Percentiles rank a stretch among this genome's conserved stretches.
phyloP scores from a whole-genome alignment of 2,113 vertebrate species.

The Centrocercus urophasianus region DNA sequence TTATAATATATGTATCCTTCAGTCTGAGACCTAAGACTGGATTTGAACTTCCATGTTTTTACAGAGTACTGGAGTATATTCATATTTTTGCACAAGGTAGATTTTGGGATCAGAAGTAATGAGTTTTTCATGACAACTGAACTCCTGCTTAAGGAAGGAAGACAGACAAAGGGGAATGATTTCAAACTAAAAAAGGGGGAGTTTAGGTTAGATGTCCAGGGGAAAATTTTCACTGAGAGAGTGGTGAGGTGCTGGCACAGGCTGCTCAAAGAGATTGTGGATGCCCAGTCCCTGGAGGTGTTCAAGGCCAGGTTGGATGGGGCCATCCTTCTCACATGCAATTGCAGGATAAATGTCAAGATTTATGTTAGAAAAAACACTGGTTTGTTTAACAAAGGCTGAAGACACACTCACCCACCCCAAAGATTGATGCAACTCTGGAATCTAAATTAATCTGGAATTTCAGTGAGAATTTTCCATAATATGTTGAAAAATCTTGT shows the following conservation, averaged over 20 bases:
- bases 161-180: no score
- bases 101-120: background rate
- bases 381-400: background rate
- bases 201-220: no score
- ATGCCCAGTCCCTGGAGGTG: no score
- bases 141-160: fast-evolving
- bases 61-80: background rate
- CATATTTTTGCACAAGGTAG: background rate
- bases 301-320: no score
- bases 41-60: background rate
- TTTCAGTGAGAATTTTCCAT: background rate
- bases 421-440: background rate
- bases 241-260: no score
- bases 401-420: fast-evolving
- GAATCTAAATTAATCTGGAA: background rate
- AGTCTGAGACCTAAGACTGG: background rate
- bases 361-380: background rate
- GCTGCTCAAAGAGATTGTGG: no score
- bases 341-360: background rate
- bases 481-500: background rate
- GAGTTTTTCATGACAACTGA: background rate
- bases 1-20: background rate
- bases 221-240: no score
- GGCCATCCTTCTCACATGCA: background rate
- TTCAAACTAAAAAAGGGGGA: no score